A percentile compares a stretch with the other conserved stretches of the same genome.
Conservation (phyloP, 30 jellyfish, hydroid and myxozoan genomes). For the Mastigias papua region DNA sequence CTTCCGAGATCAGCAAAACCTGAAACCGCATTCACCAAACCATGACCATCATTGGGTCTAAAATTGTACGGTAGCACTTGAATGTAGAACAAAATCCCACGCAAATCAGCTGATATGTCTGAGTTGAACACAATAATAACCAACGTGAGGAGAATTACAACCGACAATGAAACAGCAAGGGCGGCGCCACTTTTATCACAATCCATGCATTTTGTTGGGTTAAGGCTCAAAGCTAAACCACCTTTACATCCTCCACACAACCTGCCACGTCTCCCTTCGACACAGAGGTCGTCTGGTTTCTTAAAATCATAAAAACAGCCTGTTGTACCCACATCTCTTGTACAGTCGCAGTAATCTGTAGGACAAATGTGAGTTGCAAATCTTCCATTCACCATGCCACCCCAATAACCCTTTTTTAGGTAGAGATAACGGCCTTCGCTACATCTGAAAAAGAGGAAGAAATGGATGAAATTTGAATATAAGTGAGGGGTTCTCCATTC, state of each 20-base stretch:
- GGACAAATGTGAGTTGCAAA: slow-evolving; percentile 72
- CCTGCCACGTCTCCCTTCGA: slow-evolving; percentile 56
- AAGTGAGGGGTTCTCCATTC: not conserved
- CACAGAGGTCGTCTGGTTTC: slow-evolving; percentile 66
- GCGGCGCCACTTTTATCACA: slow-evolving; percentile 24
- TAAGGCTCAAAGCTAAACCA: slow-evolving; percentile 46
- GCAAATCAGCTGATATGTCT: slow-evolving; percentile 48
- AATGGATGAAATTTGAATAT: not conserved
- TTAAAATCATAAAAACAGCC: slow-evolving; percentile 68
- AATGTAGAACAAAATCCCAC: slow-evolving; percentile 64
- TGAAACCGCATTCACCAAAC: slow-evolving; percentile 13
- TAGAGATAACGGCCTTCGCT: slow-evolving; percentile 48
- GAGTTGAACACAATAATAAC: slow-evolving; percentile 56
- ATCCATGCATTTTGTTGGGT: slow-evolving; percentile 65
- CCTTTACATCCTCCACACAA: slow-evolving; percentile 73
- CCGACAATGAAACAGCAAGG: slow-evolving; percentile 27
- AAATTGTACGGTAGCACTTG: slow-evolving; percentile 72
- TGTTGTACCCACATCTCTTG: slow-evolving; percentile 15
- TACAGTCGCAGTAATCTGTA: slow-evolving; percentile 63
- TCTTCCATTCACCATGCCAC: slow-evolving; percentile 55
- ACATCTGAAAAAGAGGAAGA: slow-evolving; percentile 29
- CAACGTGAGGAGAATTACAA: slow-evolving; percentile 26
- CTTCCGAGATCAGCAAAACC: slow-evolving; percentile 65
- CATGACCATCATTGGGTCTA: slow-evolving; percentile 67
- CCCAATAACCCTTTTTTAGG: slow-evolving; percentile 74